Conservation (phyloP, 2,797 vertebrate genomes). For the Apogon talboti region DNA sequence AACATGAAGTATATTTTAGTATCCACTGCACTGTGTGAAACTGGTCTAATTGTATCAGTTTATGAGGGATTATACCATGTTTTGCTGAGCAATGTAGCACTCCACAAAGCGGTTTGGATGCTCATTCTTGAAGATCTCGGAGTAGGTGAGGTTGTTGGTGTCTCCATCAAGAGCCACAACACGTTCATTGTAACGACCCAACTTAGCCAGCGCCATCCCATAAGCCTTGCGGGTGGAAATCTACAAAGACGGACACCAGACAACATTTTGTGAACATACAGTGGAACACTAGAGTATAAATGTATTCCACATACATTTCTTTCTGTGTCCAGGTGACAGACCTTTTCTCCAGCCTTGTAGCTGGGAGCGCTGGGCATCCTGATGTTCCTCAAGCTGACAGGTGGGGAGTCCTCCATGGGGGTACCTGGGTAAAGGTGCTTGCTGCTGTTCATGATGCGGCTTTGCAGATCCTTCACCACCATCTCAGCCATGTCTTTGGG, state of each 20-base stretch:
- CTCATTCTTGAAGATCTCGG: slow-evolving; percentile 94
- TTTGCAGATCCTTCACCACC: slow-evolving; percentile 89
- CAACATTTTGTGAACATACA: not conserved
- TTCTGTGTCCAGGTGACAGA: slow-evolving; percentile 50
- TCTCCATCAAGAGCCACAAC: slow-evolving; percentile 93
- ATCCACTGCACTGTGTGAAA: not conserved
- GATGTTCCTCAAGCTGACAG: slow-evolving; percentile 89
- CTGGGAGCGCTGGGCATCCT: slow-evolving; percentile 91
- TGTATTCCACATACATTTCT: not conserved
- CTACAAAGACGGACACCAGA: slow-evolving; percentile 65
- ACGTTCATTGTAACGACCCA: slow-evolving; percentile 91
- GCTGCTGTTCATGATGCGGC: slow-evolving; percentile 90
- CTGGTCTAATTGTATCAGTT: not conserved
- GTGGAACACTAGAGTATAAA: not conserved
- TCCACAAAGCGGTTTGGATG: slow-evolving; percentile 93
- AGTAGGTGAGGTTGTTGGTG: slow-evolving; percentile 95
- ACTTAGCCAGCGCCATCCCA: slow-evolving; percentile 90
- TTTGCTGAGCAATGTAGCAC: slow-evolving; percentile 97
- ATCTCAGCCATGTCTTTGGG: slow-evolving; percentile 94
- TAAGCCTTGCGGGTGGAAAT: slow-evolving; percentile 94
- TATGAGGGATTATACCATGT: slow-evolving; percentile 86
- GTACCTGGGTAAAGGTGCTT: slow-evolving; percentile 90
- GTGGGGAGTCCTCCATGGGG: slow-evolving; percentile 89
- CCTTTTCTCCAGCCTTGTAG: slow-evolving; percentile 96
- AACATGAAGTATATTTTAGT: not conserved